phyloP scores from a whole-genome alignment of 2,888 invertebrate species.

The Sphaeridia pumilis region DNA sequence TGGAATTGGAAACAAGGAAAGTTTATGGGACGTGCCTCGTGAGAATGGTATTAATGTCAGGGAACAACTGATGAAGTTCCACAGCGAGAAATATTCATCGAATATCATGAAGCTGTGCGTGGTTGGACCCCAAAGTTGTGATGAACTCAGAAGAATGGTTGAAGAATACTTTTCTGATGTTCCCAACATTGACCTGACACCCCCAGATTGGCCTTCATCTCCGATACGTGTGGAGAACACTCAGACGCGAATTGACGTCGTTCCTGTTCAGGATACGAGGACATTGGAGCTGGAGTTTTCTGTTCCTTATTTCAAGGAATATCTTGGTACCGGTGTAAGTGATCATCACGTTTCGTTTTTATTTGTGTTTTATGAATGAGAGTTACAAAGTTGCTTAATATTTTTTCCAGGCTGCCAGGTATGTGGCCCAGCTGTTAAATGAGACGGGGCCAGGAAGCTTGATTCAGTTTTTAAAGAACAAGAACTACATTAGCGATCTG shows the following conservation, averaged over 20 bases:
- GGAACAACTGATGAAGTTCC: constrained; percentile 14
- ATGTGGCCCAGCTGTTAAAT: constrained; percentile 15
- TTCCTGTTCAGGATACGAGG: constrained; percentile 46
- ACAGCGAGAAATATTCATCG: constrained; percentile 17
- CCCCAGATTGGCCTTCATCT: constrained; percentile 42
- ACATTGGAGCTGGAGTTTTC: constrained; percentile 43
- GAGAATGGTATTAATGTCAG: constrained; percentile 18
- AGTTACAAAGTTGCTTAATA: neutral
- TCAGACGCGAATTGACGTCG: constrained; percentile 39
- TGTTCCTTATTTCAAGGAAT: constrained; percentile 42
- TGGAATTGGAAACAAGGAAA: constrained; percentile 46
- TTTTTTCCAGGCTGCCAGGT: constrained; percentile 14
- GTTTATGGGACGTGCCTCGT: constrained; percentile 14
- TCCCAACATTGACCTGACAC: constrained; percentile 41
- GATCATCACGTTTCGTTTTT: too few species aligned
- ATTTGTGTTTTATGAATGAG: neutral
- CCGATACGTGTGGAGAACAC: constrained; percentile 42
- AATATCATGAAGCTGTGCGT: constrained; percentile 21
- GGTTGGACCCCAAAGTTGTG: constrained; percentile 28
- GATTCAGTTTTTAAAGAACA: constrained; percentile 15
- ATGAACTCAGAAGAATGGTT: constrained; percentile 42
- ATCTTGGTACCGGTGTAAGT: neutral
- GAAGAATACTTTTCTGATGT: constrained; percentile 41
- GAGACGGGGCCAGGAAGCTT: constrained; percentile 21
- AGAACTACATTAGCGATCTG: constrained; percentile 15